Conservation (phyloP, 2,888 invertebrate species). For the Drosophila subsilvestris region DNA sequence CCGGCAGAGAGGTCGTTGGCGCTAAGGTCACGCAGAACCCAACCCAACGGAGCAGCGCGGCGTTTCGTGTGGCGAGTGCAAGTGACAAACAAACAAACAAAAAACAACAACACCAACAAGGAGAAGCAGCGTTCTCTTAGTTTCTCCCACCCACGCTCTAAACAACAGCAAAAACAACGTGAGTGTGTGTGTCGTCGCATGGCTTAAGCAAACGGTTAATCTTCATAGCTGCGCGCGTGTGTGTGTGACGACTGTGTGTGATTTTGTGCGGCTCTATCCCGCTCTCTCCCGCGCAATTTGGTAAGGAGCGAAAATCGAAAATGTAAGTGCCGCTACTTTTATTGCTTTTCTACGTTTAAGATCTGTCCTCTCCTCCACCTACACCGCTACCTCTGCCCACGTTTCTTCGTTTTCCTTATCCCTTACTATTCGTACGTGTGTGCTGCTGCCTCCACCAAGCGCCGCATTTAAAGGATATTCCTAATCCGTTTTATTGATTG, state of each 20-base stretch:
- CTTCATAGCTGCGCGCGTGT: conserved; percentile 14
- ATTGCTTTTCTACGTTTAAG: conserved; percentile 53
- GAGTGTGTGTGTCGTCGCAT: conserved; percentile 19
- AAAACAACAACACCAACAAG: conserved; percentile 19
- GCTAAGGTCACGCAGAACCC: conserved; percentile 56
- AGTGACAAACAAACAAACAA: conserved; percentile 46
- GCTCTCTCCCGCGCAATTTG: conserved; percentile 22
- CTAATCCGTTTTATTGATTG: conserved; percentile 81
- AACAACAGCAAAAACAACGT: not conserved
- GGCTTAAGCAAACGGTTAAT: conserved; percentile 56
- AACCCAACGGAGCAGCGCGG: not conserved
- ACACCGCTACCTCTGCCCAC: conserved; percentile 1
- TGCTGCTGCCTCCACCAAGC: conserved; percentile 56
- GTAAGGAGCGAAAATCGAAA: conserved; percentile 39
- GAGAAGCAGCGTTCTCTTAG: conserved; percentile 7
- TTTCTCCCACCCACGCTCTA: not conserved
- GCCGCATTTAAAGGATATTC: conserved; percentile 75
- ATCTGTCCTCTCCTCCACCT: conserved; percentile 50
- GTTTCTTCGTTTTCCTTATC: not conserved
- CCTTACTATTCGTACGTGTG: conserved; percentile 14
- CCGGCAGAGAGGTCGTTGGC: conserved; percentile 55
- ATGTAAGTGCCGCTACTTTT: conserved; percentile 67
- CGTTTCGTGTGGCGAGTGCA: conserved; percentile 44
- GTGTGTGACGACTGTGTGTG: conserved; percentile 22
- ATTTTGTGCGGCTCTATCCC: conserved; percentile 18